Percentiles rank a stretch among this genome's conserved stretches.
These are phyloP conservation scores for Cryptoleucopteryx plumbea DNA, from an alignment of 2,113 vertebrate genomes.

Conservation along the genomic window DNA sequence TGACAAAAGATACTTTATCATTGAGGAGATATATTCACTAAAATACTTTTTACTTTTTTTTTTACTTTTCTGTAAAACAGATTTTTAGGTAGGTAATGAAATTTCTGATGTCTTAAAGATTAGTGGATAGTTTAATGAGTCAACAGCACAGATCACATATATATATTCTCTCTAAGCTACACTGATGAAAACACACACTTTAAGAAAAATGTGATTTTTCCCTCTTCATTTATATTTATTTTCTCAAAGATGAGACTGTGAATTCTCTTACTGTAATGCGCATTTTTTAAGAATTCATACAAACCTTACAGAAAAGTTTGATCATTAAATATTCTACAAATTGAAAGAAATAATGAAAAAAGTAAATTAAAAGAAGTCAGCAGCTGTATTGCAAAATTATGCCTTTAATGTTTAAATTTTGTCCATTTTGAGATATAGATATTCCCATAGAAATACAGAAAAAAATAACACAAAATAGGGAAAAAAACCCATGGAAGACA, in stretches of 20 bases:
- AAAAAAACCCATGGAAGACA: background rate
- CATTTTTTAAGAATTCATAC: background rate
- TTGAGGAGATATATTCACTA: background rate
- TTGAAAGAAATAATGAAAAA: background rate
- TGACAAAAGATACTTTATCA: background rate
- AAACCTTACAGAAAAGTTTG: background rate
- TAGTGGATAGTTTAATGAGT: background rate
- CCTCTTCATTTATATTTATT: background rate
- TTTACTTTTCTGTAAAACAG: background rate
- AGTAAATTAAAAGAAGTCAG: background rate
- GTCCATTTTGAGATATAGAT: background rate
- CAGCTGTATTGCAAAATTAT: background rate
- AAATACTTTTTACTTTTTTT: background rate
- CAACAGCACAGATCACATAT: rapidly evolving
- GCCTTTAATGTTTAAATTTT: background rate
- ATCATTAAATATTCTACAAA: background rate
- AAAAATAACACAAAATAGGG: background rate
- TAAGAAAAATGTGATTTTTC: background rate
- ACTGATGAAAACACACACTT: background rate
- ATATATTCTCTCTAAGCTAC: background rate
- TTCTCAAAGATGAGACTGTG: background rate
- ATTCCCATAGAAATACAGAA: background rate
- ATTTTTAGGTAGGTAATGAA: background rate
- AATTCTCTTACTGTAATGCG: background rate
- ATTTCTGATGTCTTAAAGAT: background rate